These are phyloP conservation scores for Synanthedon vespiformis DNA, from an alignment of 2,888 invertebrate genomes.

Conservation along the genomic window DNA sequence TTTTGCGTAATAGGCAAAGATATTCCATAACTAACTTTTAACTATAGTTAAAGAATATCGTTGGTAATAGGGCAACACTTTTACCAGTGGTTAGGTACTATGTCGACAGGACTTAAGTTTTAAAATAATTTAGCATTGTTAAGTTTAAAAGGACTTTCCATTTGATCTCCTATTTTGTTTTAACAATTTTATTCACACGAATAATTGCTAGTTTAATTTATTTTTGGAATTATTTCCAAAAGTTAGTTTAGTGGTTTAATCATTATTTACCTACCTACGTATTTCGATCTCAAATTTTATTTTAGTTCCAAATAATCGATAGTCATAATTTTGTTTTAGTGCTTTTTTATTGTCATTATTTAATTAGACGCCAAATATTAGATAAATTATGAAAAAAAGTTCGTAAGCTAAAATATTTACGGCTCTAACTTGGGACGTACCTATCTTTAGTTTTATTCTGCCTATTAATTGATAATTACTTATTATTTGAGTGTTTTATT, in stretches of 20 bases:
- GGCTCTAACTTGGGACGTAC: no score
- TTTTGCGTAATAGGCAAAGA: not conserved
- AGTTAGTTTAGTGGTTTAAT: slow-evolving; percentile 9
- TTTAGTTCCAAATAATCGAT: slow-evolving; percentile 64
- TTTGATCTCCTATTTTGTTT: slow-evolving; percentile 63
- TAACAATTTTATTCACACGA: slow-evolving; percentile 40
- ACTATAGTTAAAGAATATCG: no score
- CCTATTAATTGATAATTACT: not conserved
- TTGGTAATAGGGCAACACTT: not conserved
- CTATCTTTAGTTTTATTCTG: no score
- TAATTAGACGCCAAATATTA: slow-evolving; percentile 64
- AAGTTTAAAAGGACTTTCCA: slow-evolving; percentile 53
- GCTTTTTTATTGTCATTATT: slow-evolving; percentile 32
- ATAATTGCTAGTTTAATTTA: slow-evolving; percentile 55
- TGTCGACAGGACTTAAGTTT: slow-evolving; percentile 6
- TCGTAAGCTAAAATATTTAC: not conserved
- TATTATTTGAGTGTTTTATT: not conserved
- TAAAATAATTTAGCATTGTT: slow-evolving; percentile 36
- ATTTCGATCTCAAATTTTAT: slow-evolving; percentile 58
- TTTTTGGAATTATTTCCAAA: slow-evolving; percentile 21
- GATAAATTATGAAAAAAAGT: slow-evolving; percentile 33
- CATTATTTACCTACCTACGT: slow-evolving; percentile 25
- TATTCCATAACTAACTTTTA: no score
- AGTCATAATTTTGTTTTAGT: slow-evolving; percentile 45
- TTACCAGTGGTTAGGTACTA: slow-evolving; percentile 6